A percentile compares a stretch with the other conserved stretches of the same genome.
These are phyloP conservation scores for Cathartes aura DNA, from an alignment of 2,113 vertebrate species.

Conservation along the genomic window DNA sequence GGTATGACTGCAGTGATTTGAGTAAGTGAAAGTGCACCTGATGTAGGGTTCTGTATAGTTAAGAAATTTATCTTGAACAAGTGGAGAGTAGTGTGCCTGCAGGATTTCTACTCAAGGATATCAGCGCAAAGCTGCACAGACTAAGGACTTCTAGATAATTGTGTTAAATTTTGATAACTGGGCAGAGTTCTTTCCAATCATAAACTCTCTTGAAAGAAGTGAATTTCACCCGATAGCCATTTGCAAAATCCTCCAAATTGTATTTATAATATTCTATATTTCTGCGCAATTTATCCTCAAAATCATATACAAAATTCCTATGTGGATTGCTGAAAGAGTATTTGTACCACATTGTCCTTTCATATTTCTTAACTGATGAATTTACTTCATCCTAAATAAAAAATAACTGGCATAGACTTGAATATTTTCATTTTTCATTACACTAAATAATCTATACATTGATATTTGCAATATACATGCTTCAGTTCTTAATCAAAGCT, in stretches of 20 bases:
- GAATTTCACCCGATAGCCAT: background rate
- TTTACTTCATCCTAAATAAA: background rate
- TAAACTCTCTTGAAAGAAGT: background rate
- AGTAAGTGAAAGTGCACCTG: background rate
- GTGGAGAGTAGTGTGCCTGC: background rate
- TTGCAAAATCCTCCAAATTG: background rate
- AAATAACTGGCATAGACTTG: background rate
- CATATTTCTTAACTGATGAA: background rate
- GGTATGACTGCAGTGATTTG: background rate
- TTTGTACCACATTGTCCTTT: background rate
- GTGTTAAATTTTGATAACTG: background rate
- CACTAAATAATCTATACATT: background rate
- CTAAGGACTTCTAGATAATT: background rate
- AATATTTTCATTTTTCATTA: background rate
- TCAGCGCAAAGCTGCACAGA: background rate
- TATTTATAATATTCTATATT: background rate
- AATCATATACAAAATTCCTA: background rate
- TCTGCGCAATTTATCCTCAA: background rate
- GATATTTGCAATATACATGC: background rate
- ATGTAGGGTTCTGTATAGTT: background rate
- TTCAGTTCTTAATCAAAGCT: background rate
- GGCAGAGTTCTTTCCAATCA: background rate
- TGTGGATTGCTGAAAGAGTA: background rate
- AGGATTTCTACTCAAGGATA: background rate
- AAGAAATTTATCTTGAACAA: background rate